These are phyloP conservation scores for Hydrocynus forskahlii DNA, from an alignment of 2,797 vertebrate species.

Conservation along the genomic window DNA sequence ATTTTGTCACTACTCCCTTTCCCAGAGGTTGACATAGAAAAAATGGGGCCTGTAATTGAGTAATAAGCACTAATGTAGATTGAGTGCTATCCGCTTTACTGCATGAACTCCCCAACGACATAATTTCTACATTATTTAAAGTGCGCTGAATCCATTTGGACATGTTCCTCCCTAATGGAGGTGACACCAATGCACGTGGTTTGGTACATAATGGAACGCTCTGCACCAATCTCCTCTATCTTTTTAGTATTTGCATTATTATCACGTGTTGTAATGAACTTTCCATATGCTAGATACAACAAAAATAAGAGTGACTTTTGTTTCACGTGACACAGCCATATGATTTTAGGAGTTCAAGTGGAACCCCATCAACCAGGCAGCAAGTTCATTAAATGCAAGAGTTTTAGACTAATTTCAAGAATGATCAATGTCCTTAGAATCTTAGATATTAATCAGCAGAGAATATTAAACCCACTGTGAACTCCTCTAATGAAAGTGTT, in stretches of 20 bases:
- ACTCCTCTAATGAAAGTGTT: conserved; percentile 19
- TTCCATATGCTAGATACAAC: conserved; percentile 40
- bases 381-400: conserved; percentile 26
- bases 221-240: background rate
- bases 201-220: background rate
- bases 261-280: conserved; percentile 26
- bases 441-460: conserved; percentile 41
- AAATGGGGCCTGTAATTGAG: conserved; percentile 20
- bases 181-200: background rate
- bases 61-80: conserved; percentile 24
- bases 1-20: conserved; percentile 14
- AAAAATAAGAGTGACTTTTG: conserved; percentile 17
- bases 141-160: conserved; percentile 11
- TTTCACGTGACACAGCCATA: conserved; percentile 21
- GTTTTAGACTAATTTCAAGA: conserved; percentile 25
- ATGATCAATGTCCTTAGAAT: background rate
- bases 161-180: conserved; percentile 21
- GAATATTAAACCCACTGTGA: conserved; percentile 7
- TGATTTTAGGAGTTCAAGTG: conserved; percentile 37
- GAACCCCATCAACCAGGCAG: conserved; percentile 19
- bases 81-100: conserved; percentile 36
- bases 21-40: conserved; percentile 10
- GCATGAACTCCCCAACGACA: conserved; percentile 45
- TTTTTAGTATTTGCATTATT: conserved; percentile 4
- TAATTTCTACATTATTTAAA: conserved; percentile 45